A percentile compares a stretch with the other conserved stretches of the same genome.
Conservation (phyloP, 2,888 invertebrate species). For the Eretmocerus hayati region DNA sequence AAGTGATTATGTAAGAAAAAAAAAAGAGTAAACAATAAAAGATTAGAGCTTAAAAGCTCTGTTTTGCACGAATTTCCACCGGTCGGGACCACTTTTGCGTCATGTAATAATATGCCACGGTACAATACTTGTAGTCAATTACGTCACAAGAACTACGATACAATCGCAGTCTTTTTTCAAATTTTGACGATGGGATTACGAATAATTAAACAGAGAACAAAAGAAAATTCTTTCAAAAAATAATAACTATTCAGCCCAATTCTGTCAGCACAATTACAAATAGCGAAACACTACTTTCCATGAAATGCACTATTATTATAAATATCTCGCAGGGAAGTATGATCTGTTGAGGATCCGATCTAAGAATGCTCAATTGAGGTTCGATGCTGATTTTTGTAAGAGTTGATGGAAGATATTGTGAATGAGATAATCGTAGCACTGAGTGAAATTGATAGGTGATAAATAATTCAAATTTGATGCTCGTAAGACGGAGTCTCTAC, state of each 20-base stretch:
- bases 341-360: too few relatives aligned
- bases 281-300: too few relatives aligned
- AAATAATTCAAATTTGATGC: too few relatives aligned
- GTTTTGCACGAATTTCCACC: slow-evolving; percentile 23
- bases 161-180: slow-evolving; percentile 15
- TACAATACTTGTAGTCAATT: slow-evolving; percentile 38
- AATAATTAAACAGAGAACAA: not conserved
- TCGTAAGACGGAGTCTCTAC: too few relatives aligned
- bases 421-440: too few relatives aligned
- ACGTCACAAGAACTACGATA: slow-evolving; percentile 20
- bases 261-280: too few relatives aligned
- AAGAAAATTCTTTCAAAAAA: not conserved
- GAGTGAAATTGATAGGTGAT: too few relatives aligned
- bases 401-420: too few relatives aligned
- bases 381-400: too few relatives aligned
- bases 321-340: too few relatives aligned
- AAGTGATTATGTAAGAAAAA: slow-evolving; percentile 4
- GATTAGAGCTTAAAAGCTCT: slow-evolving; percentile 19
- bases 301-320: too few relatives aligned
- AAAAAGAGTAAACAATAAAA: slow-evolving; percentile 10
- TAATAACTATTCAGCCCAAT: not conserved
- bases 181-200: not conserved
- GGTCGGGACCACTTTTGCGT: slow-evolving; percentile 36
- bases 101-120: slow-evolving; percentile 31
- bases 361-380: too few relatives aligned